Evolutionary conservation across 2,113 vertebrate genomes (phyloP).

Genomic region (Mobula hypostoma): DNA sequence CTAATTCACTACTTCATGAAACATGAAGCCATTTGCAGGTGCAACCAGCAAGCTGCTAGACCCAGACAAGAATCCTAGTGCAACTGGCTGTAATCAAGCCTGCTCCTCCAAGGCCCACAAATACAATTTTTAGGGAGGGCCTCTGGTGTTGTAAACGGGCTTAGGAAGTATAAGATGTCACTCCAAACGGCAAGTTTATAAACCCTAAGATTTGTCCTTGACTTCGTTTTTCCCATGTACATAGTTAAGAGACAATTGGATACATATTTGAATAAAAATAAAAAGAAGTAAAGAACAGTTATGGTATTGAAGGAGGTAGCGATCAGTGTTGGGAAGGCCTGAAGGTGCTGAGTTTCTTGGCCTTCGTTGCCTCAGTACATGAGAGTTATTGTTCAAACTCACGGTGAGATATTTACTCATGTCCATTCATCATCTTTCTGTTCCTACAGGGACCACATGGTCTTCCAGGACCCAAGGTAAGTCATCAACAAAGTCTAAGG

Average conservation of each 20-base stretch:
- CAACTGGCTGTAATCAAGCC: background rate
- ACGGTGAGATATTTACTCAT: background rate
- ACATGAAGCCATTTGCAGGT: background rate
- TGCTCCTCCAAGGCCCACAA: background rate
- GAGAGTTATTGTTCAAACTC: background rate
- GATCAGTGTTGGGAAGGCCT: background rate
- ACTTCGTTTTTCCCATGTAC: too few species aligned
- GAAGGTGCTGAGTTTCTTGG: background rate
- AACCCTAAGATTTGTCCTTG: too few species aligned
- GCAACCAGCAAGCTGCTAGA: background rate
- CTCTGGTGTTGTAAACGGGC: background rate
- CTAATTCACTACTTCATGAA: background rate
- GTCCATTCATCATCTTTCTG: background rate
- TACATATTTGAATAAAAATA: background rate
- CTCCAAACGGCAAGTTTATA: background rate
- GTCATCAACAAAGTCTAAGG: slow-evolving; percentile 17
- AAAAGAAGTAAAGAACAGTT: background rate
- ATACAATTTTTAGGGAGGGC: too few species aligned
- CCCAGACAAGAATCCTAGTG: background rate
- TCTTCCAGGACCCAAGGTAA: slow-evolving; percentile 92
- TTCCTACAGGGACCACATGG: slow-evolving; percentile 88
- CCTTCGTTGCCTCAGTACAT: background rate
- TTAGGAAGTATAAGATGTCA: background rate
- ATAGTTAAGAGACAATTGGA: background rate
- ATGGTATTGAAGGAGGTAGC: background rate